These are phyloP conservation scores for Nasonia vitripennis DNA, from an alignment of 1,140 invertebrate genomes.

Conservation along the genomic window DNA sequence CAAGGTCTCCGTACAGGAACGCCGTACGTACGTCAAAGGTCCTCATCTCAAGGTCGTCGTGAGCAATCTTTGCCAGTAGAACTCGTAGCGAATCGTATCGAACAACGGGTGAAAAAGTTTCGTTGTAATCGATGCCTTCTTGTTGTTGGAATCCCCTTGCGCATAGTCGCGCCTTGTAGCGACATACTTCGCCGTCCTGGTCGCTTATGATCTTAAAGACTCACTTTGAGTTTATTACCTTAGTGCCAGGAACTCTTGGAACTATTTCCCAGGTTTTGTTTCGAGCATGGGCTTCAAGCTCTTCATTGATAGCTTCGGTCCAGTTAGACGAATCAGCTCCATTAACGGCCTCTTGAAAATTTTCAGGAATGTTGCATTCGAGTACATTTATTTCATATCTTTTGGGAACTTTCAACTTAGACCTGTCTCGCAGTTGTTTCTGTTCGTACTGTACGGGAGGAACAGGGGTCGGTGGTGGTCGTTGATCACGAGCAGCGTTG, in stretches of 20 bases:
- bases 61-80: not conserved
- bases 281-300: constrained; percentile 52
- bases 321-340: constrained; percentile 51
- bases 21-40: constrained; percentile 54
- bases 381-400: constrained; percentile 24
- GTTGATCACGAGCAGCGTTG: too few relatives aligned
- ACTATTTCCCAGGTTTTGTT: constrained; percentile 51
- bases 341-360: constrained; percentile 52
- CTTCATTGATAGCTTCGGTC: constrained; percentile 55
- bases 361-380: constrained; percentile 39
- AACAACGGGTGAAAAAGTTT: not conserved
- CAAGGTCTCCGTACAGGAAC: constrained; percentile 57
- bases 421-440: too few relatives aligned
- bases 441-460: too few relatives aligned
- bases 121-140: constrained; percentile 2
- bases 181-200: not conserved
- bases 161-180: too few relatives aligned
- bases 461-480: too few relatives aligned
- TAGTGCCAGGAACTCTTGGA: not conserved
- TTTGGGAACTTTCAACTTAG: not conserved
- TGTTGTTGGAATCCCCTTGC: not conserved
- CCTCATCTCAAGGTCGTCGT: constrained; percentile 52
- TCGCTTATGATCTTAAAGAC: constrained; percentile 31
- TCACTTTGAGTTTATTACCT: constrained; percentile 17
- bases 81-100: not conserved